Base-by-base conservation (phyloP, 2,888 invertebrate species). In the Leptarthrus brevirostris region DNA sequence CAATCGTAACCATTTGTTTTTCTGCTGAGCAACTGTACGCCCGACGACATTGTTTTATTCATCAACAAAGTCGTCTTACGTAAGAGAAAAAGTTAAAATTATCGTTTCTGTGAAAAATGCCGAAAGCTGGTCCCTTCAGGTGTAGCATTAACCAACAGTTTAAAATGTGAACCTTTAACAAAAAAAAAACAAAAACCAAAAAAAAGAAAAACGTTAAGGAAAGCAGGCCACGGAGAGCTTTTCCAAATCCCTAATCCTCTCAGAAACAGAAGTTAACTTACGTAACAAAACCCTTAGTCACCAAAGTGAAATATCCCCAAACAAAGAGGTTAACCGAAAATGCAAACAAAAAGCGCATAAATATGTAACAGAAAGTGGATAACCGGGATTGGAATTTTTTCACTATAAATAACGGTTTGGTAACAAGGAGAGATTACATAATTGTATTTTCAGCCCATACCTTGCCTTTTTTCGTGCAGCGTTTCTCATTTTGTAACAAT, bases 201-300 rank as follows among this genome's bases (percentile, higher is more conserved):
- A n/a, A n/a, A n/a, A n/a, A n/a, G n/a, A n/a, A n/a, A n/a, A n/a
- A n/a, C n/a, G n/a, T n/a, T n/a, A n/a, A n/a, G 8, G 30, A 30
- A 30, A 30, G 8, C 30, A 5, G 30, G 8, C 30, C 3, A 3
- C 30, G 30, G 8, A 30, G 3, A 30, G 8, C 30, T 30, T 30
- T 30, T 30, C 30, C 3, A 40, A 40, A 12, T n/a, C n/a, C 12
- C 3, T 12, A 40, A 16, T 58, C 20, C 16, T 8, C 64, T 44
- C 47, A 64, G 24, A 44, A 64, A 64, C 47, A 44, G 64, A 47
- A 64, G 14, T 16, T 22, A 22, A 44, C 64, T 64, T 64, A 64
- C 47, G 47, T 64, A 64, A 64, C 64, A 20, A 44, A 64, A 22
- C 24, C 47, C 47, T 44, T 22, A 58, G n/a, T 64, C 47, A 44